phyloP scores from a whole-genome alignment of 2,797 vertebrate species.

The Nyctibius grandis region DNA sequence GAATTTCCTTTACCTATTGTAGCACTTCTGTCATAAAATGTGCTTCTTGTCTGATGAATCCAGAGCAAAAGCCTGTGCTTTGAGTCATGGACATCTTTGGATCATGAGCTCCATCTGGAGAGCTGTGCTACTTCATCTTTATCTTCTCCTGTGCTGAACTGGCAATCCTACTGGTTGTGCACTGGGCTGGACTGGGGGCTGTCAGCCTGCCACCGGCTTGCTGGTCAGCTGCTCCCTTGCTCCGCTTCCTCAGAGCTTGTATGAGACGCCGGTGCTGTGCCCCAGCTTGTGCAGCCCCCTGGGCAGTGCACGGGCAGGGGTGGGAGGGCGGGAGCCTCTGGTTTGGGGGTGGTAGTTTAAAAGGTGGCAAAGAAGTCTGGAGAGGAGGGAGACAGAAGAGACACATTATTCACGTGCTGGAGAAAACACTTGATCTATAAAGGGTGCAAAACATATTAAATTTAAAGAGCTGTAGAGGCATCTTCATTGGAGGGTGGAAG shows the following conservation, averaged over 20 bases:
- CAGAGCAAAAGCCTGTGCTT: neutral
- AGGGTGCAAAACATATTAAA: neutral
- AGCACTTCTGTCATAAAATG: neutral
- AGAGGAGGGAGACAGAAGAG: neutral
- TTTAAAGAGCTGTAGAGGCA: neutral
- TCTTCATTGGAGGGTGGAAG: neutral
- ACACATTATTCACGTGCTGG: neutral
- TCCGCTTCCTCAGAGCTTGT: too few species aligned
- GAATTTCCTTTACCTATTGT: accelerated
- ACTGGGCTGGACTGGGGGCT: too few species aligned
- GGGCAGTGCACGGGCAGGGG: too few species aligned
- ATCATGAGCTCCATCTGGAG: neutral
- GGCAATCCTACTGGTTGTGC: too few species aligned
- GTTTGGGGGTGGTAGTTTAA: too few species aligned
- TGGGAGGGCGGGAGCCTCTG: too few species aligned
- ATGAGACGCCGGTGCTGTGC: too few species aligned
- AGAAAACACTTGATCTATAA: neutral
- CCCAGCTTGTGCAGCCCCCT: too few species aligned
- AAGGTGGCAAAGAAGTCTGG: neutral
- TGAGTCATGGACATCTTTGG: neutral
- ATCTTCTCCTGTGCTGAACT: too few species aligned
- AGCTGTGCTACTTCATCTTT: too few species aligned
- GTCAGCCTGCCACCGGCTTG: too few species aligned
- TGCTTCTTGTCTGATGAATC: neutral
- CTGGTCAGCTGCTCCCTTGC: too few species aligned